These are phyloP conservation scores for Hypsopygia costalis DNA, from an alignment of 2,888 invertebrate species.

Conservation along the genomic window DNA sequence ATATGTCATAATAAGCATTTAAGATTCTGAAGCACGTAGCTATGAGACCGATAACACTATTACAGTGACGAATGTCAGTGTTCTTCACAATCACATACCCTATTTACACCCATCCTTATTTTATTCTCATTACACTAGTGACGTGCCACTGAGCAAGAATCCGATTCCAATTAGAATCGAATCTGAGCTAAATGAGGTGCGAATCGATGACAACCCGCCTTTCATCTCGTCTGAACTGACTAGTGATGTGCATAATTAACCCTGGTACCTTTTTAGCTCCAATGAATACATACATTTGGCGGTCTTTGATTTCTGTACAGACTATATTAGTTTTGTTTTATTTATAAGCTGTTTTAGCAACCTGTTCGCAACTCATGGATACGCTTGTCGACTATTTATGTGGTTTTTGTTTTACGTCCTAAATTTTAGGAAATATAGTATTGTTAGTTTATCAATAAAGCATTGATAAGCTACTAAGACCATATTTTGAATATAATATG, in stretches of 20 bases:
- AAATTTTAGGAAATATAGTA: too few relatives aligned
- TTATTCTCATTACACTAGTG: constrained; percentile 24
- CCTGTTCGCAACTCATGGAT: too few relatives aligned
- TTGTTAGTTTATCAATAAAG: too few relatives aligned
- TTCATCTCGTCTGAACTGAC: constrained; percentile 26
- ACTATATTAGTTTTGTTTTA: background rate
- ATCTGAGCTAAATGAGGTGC: constrained; percentile 58
- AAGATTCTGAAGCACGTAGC: too few relatives aligned
- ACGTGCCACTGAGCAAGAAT: constrained; percentile 30
- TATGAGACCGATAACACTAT: too few relatives aligned
- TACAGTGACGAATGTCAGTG: too few relatives aligned
- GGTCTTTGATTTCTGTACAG: constrained; percentile 7
- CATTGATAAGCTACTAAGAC: too few relatives aligned
- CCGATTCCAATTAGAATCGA: constrained; percentile 61
- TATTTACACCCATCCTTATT: constrained; percentile 21
- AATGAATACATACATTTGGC: constrained; percentile 1
- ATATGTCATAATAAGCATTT: too few relatives aligned
- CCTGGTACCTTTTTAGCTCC: constrained; percentile 8
- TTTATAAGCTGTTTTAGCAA: too few relatives aligned
- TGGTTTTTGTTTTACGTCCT: too few relatives aligned
- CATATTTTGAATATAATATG: too few relatives aligned
- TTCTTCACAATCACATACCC: constrained; percentile 15
- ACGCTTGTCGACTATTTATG: too few relatives aligned
- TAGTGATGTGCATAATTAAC: constrained; percentile 36
- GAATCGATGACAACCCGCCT: constrained; percentile 43